Conservation (phyloP, 2,113 vertebrate genomes). For the Vimba vimba region DNA sequence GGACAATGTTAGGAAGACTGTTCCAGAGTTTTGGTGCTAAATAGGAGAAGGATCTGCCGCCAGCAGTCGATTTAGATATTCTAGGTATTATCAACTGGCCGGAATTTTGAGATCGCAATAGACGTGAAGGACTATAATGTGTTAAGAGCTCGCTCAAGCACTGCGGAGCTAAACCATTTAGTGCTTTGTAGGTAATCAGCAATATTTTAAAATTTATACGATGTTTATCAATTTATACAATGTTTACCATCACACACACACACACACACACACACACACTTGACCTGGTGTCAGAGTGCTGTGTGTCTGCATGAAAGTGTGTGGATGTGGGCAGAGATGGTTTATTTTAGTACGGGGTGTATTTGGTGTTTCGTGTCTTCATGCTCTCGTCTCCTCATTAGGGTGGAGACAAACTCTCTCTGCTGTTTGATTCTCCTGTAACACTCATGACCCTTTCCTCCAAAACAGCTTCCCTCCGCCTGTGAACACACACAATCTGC, state of each 20-base stretch:
- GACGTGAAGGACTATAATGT: no score
- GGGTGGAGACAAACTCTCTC: constrained; percentile 7
- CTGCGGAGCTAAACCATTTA: no score
- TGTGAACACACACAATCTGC: constrained; percentile 20
- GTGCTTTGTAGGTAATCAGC: no score
- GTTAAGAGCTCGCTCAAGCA: no score
- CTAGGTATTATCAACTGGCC: no score
- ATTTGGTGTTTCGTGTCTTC: constrained; percentile 28
- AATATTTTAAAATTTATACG: no score
- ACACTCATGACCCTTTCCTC: constrained; percentile 12
- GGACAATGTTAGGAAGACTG: no score
- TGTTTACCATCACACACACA: constrained; percentile 6
- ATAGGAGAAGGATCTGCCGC: no score
- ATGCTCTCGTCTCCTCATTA: constrained; percentile 26
- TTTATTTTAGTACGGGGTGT: constrained; percentile 27
- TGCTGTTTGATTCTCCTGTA: constrained; percentile 4
- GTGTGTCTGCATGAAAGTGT: constrained; percentile 6
- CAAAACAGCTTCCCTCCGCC: constrained; percentile 7
- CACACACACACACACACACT: not conserved
- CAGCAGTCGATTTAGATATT: no score
- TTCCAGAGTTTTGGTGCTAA: no score
- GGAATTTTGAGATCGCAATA: no score
- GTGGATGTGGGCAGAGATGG: not conserved
- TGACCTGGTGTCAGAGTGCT: constrained; percentile 12
- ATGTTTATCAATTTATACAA: no score